phyloP scores from a whole-genome alignment of 2,113 vertebrate genomes.

The Paratilapia polleni region DNA sequence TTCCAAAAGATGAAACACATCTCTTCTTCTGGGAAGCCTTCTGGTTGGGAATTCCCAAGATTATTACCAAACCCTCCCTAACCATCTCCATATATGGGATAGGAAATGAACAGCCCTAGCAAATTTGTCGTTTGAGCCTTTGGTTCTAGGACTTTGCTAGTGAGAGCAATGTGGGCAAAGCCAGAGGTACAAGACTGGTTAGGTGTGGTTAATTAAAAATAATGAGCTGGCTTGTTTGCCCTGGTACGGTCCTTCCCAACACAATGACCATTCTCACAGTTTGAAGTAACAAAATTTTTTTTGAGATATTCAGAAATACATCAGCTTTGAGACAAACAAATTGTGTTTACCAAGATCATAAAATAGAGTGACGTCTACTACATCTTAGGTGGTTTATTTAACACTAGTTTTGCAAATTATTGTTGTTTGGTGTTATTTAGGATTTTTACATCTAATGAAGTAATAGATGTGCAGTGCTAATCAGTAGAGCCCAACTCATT shows the following conservation, averaged over 20 bases:
- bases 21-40: conserved; percentile 46
- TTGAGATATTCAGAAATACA: neutral
- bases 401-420: no score
- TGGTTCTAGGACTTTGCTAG: conserved; percentile 11
- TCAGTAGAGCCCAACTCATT: no score
- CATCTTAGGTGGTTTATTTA: no score
- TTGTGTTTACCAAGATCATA: no score
- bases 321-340: neutral
- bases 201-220: neutral
- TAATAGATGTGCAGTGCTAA: no score
- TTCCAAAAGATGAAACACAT: conserved; percentile 49
- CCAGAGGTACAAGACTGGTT: neutral
- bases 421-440: no score
- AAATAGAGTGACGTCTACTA: no score
- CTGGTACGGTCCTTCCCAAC: neutral
- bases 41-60: conserved; percentile 53
- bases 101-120: neutral
- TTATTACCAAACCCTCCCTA: conserved; percentile 23
- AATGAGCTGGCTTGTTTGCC: neutral
- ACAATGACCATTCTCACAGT: neutral
- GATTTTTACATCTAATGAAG: no score
- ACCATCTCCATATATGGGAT: conserved; percentile 20
- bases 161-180: neutral
- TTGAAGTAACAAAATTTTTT: neutral
- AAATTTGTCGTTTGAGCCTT: conserved; percentile 21